These are phyloP conservation scores for Nephila pilipes DNA, from an alignment of 1,140 invertebrate species.

Conservation along the genomic window DNA sequence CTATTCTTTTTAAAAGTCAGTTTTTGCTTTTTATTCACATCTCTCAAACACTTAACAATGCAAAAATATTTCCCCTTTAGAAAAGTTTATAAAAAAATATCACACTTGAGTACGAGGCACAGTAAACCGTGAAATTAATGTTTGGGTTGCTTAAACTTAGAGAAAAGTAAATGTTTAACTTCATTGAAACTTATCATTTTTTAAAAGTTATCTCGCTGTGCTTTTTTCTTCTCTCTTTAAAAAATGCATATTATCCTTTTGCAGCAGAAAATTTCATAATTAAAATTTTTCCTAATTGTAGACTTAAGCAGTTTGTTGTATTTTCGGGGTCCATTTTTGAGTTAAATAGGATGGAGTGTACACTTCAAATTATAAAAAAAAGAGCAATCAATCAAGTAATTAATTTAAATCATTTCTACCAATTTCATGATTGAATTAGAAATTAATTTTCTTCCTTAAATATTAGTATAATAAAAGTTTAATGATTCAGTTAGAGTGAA, in stretches of 20 bases:
- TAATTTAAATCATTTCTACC: neutral
- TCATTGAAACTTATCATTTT: conserved; percentile 12
- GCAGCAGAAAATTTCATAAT: neutral
- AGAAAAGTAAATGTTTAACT: conserved; percentile 49
- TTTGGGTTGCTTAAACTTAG: conserved; percentile 16
- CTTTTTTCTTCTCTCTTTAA: neutral
- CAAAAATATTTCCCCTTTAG: neutral
- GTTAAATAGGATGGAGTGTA: neutral
- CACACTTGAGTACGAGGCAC: neutral
- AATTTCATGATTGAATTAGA: neutral
- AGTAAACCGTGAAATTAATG: conserved; percentile 30
- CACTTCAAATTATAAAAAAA: neutral
- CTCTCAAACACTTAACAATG: neutral
- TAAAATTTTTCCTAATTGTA: neutral
- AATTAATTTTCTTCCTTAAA: neutral
- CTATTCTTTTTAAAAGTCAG: neutral
- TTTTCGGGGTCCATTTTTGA: neutral
- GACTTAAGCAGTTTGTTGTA: neutral
- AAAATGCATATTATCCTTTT: neutral
- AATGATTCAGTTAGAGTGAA: too few species aligned
- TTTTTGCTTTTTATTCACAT: neutral
- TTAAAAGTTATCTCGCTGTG: neutral
- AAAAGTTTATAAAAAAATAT: neutral
- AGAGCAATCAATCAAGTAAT: neutral
- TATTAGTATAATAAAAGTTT: neutral